phyloP scores from a whole-genome alignment of 2,888 invertebrate genomes.

The Limulus polyphemus region DNA sequence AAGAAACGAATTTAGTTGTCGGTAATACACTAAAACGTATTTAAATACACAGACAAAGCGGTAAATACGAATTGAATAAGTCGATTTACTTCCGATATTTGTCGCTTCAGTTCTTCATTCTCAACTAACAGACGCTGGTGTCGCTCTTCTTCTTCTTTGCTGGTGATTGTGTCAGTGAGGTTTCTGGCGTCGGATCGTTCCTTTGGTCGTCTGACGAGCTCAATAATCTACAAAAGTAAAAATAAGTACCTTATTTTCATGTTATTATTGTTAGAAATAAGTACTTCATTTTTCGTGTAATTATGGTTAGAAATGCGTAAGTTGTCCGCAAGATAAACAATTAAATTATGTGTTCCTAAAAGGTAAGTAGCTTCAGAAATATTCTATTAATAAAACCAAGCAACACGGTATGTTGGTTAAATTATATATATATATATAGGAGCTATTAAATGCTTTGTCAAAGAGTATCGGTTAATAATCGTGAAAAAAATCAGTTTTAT shows the following conservation, averaged over 20 bases:
- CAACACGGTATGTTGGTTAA: too few species aligned
- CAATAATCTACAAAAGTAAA: constrained; percentile 53
- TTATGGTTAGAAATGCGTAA: too few species aligned
- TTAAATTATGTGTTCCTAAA: too few species aligned
- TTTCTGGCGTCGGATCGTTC: constrained; percentile 56
- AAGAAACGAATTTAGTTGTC: background rate
- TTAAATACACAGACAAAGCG: background rate
- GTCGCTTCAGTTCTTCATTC: constrained; percentile 90
- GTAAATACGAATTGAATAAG: background rate
- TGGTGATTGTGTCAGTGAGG: constrained; percentile 35
- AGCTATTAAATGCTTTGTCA: too few species aligned
- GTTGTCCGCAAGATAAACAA: too few species aligned
- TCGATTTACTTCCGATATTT: constrained; percentile 69
- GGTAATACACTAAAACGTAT: too few species aligned
- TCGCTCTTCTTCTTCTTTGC: constrained; percentile 76
- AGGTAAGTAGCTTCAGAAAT: too few species aligned
- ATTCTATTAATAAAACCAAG: too few species aligned
- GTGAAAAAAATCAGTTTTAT: too few species aligned
- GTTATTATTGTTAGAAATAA: background rate
- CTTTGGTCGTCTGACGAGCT: constrained; percentile 74
- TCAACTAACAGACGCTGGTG: constrained; percentile 84
- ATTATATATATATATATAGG: too few species aligned
- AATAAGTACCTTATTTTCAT: background rate
- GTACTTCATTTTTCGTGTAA: background rate
- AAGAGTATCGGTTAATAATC: too few species aligned